Base-by-base conservation (phyloP, 2,797 vertebrate species). In the Enteromius unitaeniatus region DNA sequence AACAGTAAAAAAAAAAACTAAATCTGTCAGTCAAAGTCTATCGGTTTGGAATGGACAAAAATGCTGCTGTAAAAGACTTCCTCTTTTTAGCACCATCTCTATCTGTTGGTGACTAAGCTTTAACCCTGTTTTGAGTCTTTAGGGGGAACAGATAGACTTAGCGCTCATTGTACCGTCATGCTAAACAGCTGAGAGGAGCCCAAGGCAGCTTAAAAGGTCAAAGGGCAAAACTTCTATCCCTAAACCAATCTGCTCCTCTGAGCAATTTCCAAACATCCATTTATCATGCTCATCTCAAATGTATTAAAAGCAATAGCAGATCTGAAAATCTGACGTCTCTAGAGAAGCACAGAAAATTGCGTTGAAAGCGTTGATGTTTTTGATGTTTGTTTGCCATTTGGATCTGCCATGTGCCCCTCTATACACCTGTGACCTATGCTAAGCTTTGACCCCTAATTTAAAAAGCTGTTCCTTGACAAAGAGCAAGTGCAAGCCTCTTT, bases 211-310 rank as follows among this genome's bases (percentile, higher is more conserved):
- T 68, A 69, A 55, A 65, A 55, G 62, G 7, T 42, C 58, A 40
- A 21, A 74, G 68, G 69, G 55, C 60, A 37, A 15, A 72, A 28
- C 68, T 53, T 64, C 17, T 68, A 77, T 77, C 62, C 73, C 62
- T 58, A 68, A 77, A 76, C 73, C 73, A 77, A 68, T 77, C 81
- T 83, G 81, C 72, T 58, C 62, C 23, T 55, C 62, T 10, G 17
- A 55, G n/a, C 3, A 42, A 69, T 77, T 58, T 83, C 72, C 47
- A 8, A 64, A 34, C 47, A 23, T 68, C 45, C n/a, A 51, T 78
- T 58, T 67, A 58, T 60, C 62, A 31, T 45, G 62, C 23, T 58
- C 10, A 77, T 68, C 23, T 83, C n/a, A 23, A 15, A 45, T 53
- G 49, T 53, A 77, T 76, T 76, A 83, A 83, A 68, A 49, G 31